A percentile compares a stretch with the other conserved stretches of the same genome.
Evolutionary conservation across 2,113 vertebrate genomes (phyloP).

Genomic region (Rynchops niger): DNA sequence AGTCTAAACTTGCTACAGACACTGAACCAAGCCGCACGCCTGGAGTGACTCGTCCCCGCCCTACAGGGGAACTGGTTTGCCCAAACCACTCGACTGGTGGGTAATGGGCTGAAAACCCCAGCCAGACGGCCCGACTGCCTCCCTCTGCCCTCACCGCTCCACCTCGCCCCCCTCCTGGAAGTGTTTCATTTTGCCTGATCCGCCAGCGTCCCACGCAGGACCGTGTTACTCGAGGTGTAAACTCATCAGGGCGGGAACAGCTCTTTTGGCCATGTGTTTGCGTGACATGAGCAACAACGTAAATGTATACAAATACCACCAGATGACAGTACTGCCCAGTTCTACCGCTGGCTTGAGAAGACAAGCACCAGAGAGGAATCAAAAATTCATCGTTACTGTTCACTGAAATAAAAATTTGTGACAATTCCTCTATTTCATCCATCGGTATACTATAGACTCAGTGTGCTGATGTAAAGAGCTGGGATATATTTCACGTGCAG

Average conservation of each 20-base stretch:
- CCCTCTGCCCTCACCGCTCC: not conserved
- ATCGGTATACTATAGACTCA: rapidly evolving
- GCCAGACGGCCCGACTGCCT: not conserved
- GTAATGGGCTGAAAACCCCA: not conserved
- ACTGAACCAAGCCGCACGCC: not conserved
- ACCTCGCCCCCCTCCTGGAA: not conserved
- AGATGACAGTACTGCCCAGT: not conserved
- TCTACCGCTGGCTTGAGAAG: not conserved
- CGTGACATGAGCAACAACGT: not conserved
- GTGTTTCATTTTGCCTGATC: not conserved
- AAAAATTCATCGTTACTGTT: not conserved
- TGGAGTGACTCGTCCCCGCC: not conserved
- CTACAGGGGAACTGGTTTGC: constrained; percentile 15
- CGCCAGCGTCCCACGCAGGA: not conserved
- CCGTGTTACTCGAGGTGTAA: not conserved
- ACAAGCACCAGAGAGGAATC: not conserved
- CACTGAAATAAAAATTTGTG: not conserved
- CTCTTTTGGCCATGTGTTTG: not conserved
- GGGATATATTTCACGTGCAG: not conserved
- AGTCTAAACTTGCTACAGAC: not conserved
- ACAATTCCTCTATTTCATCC: not conserved
- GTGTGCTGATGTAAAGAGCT: not conserved
- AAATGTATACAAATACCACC: not conserved
- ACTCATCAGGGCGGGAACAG: not conserved
- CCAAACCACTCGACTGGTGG: not conserved